Evolutionary conservation across 2,888 invertebrate genomes (phyloP), one percentile per base, ranked within the genome.

Genomic region (Trimorus sp.): DNA sequence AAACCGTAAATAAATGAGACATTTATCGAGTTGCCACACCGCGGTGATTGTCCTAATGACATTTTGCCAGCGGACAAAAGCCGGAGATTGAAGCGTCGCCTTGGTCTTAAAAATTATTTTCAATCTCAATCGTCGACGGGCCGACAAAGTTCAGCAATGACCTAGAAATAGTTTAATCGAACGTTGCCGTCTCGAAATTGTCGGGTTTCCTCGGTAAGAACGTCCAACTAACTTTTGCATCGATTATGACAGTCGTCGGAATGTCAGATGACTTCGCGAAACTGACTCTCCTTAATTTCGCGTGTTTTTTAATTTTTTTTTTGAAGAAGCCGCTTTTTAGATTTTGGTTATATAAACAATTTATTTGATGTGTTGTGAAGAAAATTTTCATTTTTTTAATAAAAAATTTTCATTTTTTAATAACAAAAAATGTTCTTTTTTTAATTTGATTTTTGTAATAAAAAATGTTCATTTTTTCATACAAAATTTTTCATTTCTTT

Each of bases 11-110:
- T 77, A 63, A 77, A 77, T 77, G 70, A 70, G 69, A 77, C 54
- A 77, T 59, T 56, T 60, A 71, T 66, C 60, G 48, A 53, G 73
- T 79, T 79, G 68, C 78, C 60, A 79, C 71, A 79, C 42, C 26
- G 26, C 26, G n/a, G 6, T 11, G 38, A 56, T 73, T 62, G 73
- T 62, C 60, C 73, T 68, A 73, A 79, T 79, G 59, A 79, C 73
- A 73, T 78, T 78, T 78, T 53, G 45, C 60, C 8, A 40, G 12
- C 9, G 11, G 42, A 54, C 59, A 70, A 71, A 69, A 54, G 53
- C 70, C 38, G 36, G 14, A 54, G 26, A 40, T 60, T 68, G 37
- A 62, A 58, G 40, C 1, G 6, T 53, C 11, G 40, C 73, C 73
- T 79, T 79, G 78, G 73, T 66, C 60, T 66, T 73, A 65, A 60